A percentile compares a stretch with the other conserved stretches of the same genome.
These are phyloP conservation scores for Pedionomus torquatus DNA, from an alignment of 2,113 vertebrate species.

Conservation along the genomic window DNA sequence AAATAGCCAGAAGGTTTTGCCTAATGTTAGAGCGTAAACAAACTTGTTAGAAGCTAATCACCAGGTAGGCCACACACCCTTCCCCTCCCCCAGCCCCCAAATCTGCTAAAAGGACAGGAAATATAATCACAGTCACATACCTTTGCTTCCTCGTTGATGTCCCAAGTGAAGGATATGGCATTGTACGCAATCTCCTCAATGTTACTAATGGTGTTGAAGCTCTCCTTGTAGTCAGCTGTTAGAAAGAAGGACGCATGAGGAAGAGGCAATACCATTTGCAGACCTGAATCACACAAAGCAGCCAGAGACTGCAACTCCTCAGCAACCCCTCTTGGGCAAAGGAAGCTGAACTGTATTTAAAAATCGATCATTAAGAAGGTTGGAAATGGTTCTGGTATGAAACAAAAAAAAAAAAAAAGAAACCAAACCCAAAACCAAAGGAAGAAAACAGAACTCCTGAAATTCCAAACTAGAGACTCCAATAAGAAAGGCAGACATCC, in stretches of 20 bases:
- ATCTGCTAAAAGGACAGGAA: neutral
- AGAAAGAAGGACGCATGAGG: neutral
- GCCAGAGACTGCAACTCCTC: neutral
- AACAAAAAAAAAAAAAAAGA: neutral
- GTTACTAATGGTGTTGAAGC: constrained; percentile 98
- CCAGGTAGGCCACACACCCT: constrained; percentile 12
- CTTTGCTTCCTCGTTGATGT: constrained; percentile 97
- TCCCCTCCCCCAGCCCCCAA: neutral
- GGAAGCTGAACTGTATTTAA: neutral
- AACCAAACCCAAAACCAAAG: neutral
- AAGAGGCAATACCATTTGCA: neutral
- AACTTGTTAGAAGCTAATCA: constrained; percentile 33
- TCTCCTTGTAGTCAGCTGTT: constrained; percentile 97
- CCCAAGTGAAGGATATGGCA: constrained; percentile 98
- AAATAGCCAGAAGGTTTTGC: constrained; percentile 22
- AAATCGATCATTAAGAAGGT: neutral
- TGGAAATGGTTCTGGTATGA: neutral
- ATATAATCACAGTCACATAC: constrained; percentile 66
- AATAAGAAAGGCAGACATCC: neutral
- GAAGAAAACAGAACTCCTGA: neutral
- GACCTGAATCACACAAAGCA: neutral
- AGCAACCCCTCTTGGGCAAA: neutral
- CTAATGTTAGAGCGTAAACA: constrained; percentile 36
- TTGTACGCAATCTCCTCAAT: constrained; percentile 99
- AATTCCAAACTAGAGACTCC: neutral